Conservation (phyloP, 2,888 invertebrate genomes). For the Eudasyphora cyanicolor region DNA sequence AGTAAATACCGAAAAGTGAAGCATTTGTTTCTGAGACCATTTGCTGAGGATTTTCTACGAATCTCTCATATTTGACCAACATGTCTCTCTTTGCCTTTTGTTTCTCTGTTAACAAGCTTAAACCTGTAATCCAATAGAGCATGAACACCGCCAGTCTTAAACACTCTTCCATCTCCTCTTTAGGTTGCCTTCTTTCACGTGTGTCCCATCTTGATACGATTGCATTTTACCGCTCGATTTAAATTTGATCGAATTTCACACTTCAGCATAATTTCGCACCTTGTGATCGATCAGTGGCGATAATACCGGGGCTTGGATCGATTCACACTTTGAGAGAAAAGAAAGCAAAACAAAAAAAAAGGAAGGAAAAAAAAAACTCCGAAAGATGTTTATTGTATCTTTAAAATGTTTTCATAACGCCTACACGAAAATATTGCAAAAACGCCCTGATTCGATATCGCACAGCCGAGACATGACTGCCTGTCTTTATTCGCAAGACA, state of each 20-base stretch:
- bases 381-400: conserved; percentile 5
- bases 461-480: neutral
- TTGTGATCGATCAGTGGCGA: conserved; percentile 51
- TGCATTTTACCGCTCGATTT: too few relatives aligned
- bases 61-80: too few relatives aligned
- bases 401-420: conserved; percentile 56
- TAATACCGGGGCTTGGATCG: conserved; percentile 38
- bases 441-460: conserved; percentile 8
- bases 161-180: neutral
- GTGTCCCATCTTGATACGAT: neutral
- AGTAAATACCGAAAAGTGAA: too few relatives aligned
- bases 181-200: neutral
- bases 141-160: too few relatives aligned
- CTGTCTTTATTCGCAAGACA: neutral
- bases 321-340: conserved; percentile 42
- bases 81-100: neutral
- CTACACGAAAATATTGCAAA: conserved; percentile 43
- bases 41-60: too few relatives aligned
- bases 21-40: too few relatives aligned
- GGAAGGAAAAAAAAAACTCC: conserved; percentile 3
- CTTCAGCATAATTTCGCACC: conserved; percentile 44
- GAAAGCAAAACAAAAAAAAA: conserved; percentile 24
- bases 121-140: neutral
- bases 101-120: neutral
- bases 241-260: conserved; percentile 54